Conservation (phyloP, 2,888 invertebrate genomes). For the Polylopha cassiicola region DNA sequence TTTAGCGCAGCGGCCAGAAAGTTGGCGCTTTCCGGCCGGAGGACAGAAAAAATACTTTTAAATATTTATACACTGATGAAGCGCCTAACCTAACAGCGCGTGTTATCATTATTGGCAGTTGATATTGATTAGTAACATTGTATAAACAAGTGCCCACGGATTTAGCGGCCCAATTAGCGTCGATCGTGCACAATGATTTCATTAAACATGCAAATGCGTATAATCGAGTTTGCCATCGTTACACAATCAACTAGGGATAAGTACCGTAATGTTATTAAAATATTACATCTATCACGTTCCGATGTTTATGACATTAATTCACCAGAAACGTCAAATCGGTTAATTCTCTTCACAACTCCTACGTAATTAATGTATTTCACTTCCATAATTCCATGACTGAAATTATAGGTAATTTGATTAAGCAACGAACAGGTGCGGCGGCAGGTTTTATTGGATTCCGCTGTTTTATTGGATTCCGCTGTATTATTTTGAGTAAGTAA, state of each 20-base stretch:
- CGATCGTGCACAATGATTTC: constrained; percentile 62
- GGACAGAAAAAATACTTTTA: too few species aligned
- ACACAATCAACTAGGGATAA: constrained; percentile 8
- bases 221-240: constrained; percentile 20
- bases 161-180: constrained; percentile 59
- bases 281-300: constrained; percentile 3
- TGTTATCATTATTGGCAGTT: too few species aligned
- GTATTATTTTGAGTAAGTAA: too few species aligned
- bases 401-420: too few species aligned
- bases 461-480: too few species aligned
- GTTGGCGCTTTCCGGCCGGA: too few species aligned
- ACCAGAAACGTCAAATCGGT: background rate
- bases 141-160: constrained; percentile 52
- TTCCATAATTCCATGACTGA: too few species aligned
- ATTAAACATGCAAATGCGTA: constrained; percentile 65
- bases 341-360: background rate
- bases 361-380: background rate
- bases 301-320: background rate
- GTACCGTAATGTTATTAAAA: constrained; percentile 2
- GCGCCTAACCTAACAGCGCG: too few species aligned
- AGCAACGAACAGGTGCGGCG: too few species aligned
- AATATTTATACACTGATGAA: too few species aligned
- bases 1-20: too few species aligned
- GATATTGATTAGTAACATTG: constrained; percentile 47
- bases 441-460: too few species aligned